Conservation (phyloP, 2,888 invertebrate species). For the Tenodera sinensis region DNA sequence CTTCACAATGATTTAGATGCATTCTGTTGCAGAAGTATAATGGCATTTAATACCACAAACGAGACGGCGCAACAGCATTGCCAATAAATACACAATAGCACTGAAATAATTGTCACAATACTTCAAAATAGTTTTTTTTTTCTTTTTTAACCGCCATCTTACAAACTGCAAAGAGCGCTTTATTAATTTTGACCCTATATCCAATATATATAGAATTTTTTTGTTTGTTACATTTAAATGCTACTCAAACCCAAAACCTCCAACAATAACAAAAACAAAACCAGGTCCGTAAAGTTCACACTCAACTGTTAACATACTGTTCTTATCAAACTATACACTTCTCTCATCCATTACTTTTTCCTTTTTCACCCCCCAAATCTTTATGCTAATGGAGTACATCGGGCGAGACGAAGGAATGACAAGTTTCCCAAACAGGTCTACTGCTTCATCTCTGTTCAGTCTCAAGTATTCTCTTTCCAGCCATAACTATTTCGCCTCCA, state of each 20-base stretch:
- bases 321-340: not conserved
- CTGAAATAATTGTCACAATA: not conserved
- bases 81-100: not conserved
- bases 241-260: not conserved
- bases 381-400: not conserved
- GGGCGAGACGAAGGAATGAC: not conserved
- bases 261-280: not conserved
- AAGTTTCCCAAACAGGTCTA: not conserved
- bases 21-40: not conserved
- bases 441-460: not conserved
- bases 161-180: not conserved
- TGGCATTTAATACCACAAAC: not conserved
- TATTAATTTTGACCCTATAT: not conserved
- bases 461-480: not conserved
- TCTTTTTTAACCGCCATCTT: not conserved
- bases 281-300: not conserved
- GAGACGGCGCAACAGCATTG: not conserved
- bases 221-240: constrained; percentile 1
- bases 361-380: not conserved
- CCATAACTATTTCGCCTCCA: constrained; percentile 51
- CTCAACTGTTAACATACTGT: not conserved
- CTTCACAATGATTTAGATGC: not conserved
- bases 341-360: not conserved
- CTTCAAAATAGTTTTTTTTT: not conserved
- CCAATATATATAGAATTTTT: not conserved